Evolutionary conservation across 2,888 invertebrate species (phyloP).

Genomic region (Coremacera marginata): DNA sequence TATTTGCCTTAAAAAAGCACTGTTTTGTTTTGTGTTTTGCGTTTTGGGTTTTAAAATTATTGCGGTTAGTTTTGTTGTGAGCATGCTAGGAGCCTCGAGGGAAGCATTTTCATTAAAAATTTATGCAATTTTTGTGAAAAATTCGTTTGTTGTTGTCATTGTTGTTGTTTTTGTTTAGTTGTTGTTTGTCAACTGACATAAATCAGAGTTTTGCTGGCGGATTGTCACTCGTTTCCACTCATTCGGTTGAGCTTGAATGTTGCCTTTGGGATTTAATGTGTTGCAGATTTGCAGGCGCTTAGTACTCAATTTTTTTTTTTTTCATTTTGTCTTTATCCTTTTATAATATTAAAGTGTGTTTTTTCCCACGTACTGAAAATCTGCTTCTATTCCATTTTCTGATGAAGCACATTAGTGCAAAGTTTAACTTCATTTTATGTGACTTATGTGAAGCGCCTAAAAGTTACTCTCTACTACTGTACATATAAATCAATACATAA

Average conservation of each 20-base stretch:
- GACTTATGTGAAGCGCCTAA: neutral
- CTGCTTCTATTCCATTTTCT: neutral
- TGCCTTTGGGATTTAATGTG: slow-evolving; percentile 27
- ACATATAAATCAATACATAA: neutral
- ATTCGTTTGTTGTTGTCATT: slow-evolving; percentile 22
- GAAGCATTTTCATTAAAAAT: slow-evolving; percentile 58
- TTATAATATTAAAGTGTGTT: neutral
- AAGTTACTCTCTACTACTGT: neutral
- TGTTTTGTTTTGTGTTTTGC: slow-evolving; percentile 1
- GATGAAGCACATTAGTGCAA: slow-evolving; percentile 3
- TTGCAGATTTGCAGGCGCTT: slow-evolving; percentile 12
- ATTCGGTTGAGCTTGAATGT: slow-evolving; percentile 6
- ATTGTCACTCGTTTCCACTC: slow-evolving; percentile 14
- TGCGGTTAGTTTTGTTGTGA: slow-evolving; percentile 24
- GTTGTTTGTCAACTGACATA: slow-evolving; percentile 35
- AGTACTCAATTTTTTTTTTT: neutral
- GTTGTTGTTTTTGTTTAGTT: slow-evolving; percentile 25
- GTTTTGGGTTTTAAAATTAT: slow-evolving; percentile 1
- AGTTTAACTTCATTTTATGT: neutral
- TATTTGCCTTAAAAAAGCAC: neutral
- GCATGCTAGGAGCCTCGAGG: slow-evolving; percentile 41
- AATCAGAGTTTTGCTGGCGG: slow-evolving; percentile 31
- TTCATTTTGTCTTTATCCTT: neutral
- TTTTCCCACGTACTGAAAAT: neutral
- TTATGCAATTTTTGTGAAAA: slow-evolving; percentile 55